Evolutionary conservation across 1,140 invertebrate species (phyloP), one percentile per base, ranked within the genome.

Genomic region (Eurosta solidaginis): DNA sequence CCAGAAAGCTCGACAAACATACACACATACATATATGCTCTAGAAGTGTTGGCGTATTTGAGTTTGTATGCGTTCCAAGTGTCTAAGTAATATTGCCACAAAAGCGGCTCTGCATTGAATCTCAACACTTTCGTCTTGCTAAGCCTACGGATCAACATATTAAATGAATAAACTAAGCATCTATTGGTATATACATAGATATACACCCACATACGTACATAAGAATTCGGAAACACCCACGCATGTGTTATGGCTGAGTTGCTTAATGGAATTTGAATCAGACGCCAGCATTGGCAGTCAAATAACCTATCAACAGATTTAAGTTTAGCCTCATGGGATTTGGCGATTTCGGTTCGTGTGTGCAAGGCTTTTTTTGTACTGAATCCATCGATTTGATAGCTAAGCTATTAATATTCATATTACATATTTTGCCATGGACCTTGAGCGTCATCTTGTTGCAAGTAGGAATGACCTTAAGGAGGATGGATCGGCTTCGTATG

Each of bases 221-320:
- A 68, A n/a, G n/a, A n/a, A n/a, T n/a, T n/a, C 17, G 22, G 17
- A 68, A 17, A 68, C 6, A 68, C 6, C 10, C 33, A 68, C 59
- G 40, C 17, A 36, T 68, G 40, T 36, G 5, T 9, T 40, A n/a
- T 42, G 59, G n/a, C 7, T 40, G 33, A 5, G 10, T 68, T 20
- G 33, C 59, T 33, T 68, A 68, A 68, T 40, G 59, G 40, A 68
- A 42, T 42, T n/a, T n/a, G 33, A 22, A 2, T 29, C 29, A 40
- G 59, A 20, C 40, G 59, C 59, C 59, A 68, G 59, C 59, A 68
- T 33, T 68, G 29, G 59, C 59, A 68, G 59, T 68, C 59, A 68
- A 68, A 68, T 68, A 68, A 68, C 36, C 59, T 42, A 68, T 68
- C 59, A 68, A 68, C 59, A 68, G 59, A 68, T 68, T 68, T 68